Percentiles rank a stretch among this genome's conserved stretches.
Conservation (phyloP, 30 jellyfish, hydroid and myxozoan genomes). For the Aurelia coerulea region DNA sequence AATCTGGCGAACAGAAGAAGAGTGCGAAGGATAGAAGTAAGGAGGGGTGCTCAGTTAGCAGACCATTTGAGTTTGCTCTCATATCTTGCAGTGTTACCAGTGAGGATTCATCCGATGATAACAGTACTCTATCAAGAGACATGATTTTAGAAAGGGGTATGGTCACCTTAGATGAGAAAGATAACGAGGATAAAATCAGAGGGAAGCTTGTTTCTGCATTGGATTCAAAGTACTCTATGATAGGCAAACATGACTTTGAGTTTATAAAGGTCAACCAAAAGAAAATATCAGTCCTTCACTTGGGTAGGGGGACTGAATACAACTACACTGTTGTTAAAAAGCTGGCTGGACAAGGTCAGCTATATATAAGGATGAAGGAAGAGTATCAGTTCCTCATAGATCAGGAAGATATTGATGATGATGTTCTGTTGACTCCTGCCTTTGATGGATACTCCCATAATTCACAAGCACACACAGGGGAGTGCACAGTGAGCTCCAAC, state of each 20-base stretch:
- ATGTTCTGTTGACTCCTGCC: neutral
- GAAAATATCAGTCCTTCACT: slow-evolving; percentile 23
- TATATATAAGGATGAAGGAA: slow-evolving; percentile 21
- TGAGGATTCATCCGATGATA: neutral
- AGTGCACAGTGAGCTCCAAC: neutral
- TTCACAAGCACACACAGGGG: neutral
- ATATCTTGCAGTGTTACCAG: neutral
- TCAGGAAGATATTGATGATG: slow-evolving; percentile 28
- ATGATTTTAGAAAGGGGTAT: slow-evolving; percentile 44
- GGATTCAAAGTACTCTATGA: slow-evolving; percentile 19
- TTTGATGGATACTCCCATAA: neutral
- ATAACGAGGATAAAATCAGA: slow-evolving; percentile 29
- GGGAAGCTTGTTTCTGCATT: slow-evolving; percentile 29
- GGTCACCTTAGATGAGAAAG: slow-evolving; percentile 18
- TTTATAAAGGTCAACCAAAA: slow-evolving; percentile 31
- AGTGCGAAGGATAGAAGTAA: neutral
- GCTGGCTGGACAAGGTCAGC: slow-evolving; percentile 41
- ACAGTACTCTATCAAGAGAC: slow-evolving; percentile 21
- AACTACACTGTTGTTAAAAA: slow-evolving; percentile 26
- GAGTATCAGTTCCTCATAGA: slow-evolving; percentile 20
- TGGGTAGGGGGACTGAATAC: slow-evolving; percentile 43
- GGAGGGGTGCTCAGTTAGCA: slow-evolving; percentile 20
- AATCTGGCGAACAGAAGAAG: neutral
- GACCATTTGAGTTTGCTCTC: slow-evolving; percentile 33
- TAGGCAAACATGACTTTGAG: slow-evolving; percentile 18